Conservation (phyloP, 1,140 invertebrate genomes). For the Drosophila bocki region DNA sequence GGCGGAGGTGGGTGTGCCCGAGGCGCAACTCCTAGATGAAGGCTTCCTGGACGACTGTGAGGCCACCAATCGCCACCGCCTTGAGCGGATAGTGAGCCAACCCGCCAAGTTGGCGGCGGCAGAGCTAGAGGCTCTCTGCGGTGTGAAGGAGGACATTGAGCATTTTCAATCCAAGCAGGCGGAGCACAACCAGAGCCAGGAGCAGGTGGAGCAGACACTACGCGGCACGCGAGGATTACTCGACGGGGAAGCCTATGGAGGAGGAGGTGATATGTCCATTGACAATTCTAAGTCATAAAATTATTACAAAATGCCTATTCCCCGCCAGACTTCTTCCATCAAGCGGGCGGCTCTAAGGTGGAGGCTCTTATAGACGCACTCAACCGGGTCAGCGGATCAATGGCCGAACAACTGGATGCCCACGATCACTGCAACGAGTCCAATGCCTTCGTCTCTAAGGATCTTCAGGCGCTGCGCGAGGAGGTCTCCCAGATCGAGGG, state of each 20-base stretch:
- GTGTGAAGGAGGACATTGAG: constrained; percentile 64
- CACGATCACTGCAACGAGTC: constrained; percentile 62
- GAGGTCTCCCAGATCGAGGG: constrained; percentile 59
- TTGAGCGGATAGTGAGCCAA: constrained; percentile 25
- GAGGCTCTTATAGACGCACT: constrained; percentile 55
- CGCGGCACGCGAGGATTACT: constrained; percentile 36
- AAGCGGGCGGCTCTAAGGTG: constrained; percentile 21
- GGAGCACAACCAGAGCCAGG: constrained; percentile 46
- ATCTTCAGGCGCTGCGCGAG: constrained; percentile 43
- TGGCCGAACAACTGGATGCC: constrained; percentile 68
- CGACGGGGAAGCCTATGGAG: constrained; percentile 7
- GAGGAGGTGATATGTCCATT: constrained; percentile 11
- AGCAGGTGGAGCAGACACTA: constrained; percentile 43
- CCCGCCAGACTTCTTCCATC: constrained; percentile 2
- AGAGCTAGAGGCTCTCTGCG: constrained; percentile 41
- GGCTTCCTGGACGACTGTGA: constrained; percentile 59
- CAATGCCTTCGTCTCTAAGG: constrained; percentile 49
- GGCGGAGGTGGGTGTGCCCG: constrained; percentile 25
- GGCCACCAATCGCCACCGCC: constrained; percentile 32
- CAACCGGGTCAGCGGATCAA: constrained; percentile 55
- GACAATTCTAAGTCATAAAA: neutral
- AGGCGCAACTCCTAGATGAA: constrained; percentile 35
- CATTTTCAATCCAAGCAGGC: constrained; percentile 55
- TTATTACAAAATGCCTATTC: neutral
- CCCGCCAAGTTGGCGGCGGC: neutral